These are phyloP conservation scores for Lepidothrix coronata DNA, from an alignment of 2,113 vertebrate species.

Conservation along the genomic window DNA sequence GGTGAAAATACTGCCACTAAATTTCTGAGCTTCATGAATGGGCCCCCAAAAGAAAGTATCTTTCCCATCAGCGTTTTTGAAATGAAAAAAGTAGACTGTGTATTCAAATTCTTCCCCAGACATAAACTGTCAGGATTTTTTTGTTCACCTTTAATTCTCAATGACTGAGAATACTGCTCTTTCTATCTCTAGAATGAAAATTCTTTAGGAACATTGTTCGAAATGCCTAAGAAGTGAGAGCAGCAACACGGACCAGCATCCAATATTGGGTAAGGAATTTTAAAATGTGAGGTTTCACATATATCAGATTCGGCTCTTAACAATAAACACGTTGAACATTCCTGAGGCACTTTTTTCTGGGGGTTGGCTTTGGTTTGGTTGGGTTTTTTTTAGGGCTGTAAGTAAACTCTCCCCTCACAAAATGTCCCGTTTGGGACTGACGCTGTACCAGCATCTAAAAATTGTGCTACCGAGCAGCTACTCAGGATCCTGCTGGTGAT, in stretches of 20 bases:
- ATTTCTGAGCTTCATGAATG: neutral
- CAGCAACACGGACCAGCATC: rapidly evolving
- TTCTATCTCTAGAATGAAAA: neutral
- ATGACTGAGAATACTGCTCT: neutral
- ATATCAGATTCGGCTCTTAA: neutral
- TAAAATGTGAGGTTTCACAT: rapidly evolving
- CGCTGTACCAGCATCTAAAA: neutral
- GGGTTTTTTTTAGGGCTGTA: neutral
- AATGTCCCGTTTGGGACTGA: neutral
- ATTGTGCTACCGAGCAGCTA: conserved; percentile 20
- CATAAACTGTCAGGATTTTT: neutral
- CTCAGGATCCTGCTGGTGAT: neutral
- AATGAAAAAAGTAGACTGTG: neutral
- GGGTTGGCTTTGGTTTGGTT: neutral
- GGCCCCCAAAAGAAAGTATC: neutral
- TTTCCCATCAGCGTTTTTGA: neutral
- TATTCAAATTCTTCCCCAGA: neutral
- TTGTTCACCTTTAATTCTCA: neutral
- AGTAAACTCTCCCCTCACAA: neutral
- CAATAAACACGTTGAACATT: neutral
- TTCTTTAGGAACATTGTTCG: neutral
- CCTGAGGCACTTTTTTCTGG: neutral
- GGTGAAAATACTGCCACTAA: neutral
- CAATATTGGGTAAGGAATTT: neutral
- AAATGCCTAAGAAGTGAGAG: neutral